Evolutionary conservation across 2,797 vertebrate genomes (phyloP).

Genomic region (Oreochromis mossambicus): DNA sequence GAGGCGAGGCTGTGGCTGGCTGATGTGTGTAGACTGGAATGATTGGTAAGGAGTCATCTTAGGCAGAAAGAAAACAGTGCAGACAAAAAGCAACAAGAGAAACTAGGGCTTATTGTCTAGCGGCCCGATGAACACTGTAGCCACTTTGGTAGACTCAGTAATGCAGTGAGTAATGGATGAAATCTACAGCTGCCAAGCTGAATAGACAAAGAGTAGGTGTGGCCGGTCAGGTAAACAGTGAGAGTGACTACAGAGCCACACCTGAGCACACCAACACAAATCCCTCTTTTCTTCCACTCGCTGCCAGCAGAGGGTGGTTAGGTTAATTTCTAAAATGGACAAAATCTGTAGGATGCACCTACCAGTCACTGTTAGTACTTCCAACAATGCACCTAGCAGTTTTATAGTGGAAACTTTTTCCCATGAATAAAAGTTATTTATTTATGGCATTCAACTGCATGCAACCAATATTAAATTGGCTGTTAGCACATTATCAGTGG

Average conservation of each 20-base stretch:
- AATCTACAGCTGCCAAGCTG: not conserved
- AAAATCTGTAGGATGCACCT: not conserved
- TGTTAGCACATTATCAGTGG: not conserved
- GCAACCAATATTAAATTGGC: not conserved
- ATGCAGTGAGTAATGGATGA: not conserved
- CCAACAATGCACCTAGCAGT: not conserved
- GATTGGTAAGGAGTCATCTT: not conserved
- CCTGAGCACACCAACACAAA: not conserved
- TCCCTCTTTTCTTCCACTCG: rapidly evolving
- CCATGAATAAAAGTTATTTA: not conserved
- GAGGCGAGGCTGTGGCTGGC: not conserved
- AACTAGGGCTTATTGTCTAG: not conserved
- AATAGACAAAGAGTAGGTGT: not conserved
- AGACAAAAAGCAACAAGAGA: not conserved
- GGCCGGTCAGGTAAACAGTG: not conserved
- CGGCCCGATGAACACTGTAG: not conserved
- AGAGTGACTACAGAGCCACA: not conserved
- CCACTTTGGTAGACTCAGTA: not conserved
- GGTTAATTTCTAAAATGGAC: not conserved
- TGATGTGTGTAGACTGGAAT: rapidly evolving
- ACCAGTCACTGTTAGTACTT: not conserved
- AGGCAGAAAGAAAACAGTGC: not conserved
- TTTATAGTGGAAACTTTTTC: not conserved
- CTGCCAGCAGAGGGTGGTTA: not conserved
- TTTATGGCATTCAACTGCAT: not conserved